Base-by-base conservation (phyloP, 2,113 vertebrate species). In the Ahaetulla prasina region DNA sequence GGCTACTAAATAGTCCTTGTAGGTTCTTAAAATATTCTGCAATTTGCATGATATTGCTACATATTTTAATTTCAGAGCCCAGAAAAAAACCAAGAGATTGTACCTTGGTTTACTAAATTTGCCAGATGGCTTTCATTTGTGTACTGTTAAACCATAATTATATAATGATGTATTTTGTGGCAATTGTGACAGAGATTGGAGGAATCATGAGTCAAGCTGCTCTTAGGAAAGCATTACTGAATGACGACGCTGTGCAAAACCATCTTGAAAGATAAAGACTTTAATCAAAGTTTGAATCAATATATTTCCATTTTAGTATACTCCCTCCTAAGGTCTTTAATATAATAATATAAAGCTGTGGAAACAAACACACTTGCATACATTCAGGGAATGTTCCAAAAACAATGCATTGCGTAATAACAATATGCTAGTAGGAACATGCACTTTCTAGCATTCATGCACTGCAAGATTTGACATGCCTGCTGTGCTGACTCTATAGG, bases 141-240 rank as follows among this genome's bases (percentile, higher is more conserved):
- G 27, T 89, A 80, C 84, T 54, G 47, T 68, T 11, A 50, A 43
- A 63, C 39, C 49, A 74, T 57, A 91, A 89, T 89, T 93, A 91
- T 12, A 43, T 85, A 20, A 87, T 50, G 30, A 87, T 93, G 6
- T 6, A 18, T 74, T 74, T 74, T 74, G 63, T 80, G 23, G 57
- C 63, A 92, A 87, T 6, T 80, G 39, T 74, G 30, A 4, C 35
- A 35, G 63, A 87, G 86, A 53, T 10, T 68, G 30, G 35, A 27
- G 54, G 3, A 39, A 43, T 80, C 10, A 68, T 12, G 55, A 47
- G 1, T 20, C 50, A 30, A 87, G n/a, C 87, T 91, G 60, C 0
- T 35, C 91, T 93, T 91, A 93, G 93, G 93, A 96, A 95, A 35
- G 54, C 27, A 52, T 43, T 85, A 53, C 92, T 91, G 25, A 86